Conservation (phyloP, 2,888 invertebrate genomes). For the Philaethria dido region DNA sequence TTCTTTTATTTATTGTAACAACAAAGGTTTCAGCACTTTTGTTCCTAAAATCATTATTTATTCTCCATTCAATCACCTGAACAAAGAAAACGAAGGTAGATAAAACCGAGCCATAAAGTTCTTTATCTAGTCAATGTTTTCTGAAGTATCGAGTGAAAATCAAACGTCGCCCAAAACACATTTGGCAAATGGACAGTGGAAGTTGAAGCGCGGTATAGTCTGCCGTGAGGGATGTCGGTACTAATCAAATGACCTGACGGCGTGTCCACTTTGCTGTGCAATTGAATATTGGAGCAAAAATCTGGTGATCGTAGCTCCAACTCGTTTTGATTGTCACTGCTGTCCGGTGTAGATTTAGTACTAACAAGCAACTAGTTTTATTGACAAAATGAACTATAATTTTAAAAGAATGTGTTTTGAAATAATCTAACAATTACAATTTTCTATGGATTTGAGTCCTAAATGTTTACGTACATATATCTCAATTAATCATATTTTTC, state of each 20-base stretch:
- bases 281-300: slow-evolving; percentile 47
- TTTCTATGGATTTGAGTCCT: no score
- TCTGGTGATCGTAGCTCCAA: slow-evolving; percentile 30
- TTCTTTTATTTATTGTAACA: neutral
- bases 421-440: no score
- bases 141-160: slow-evolving; percentile 31
- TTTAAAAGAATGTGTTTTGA: neutral
- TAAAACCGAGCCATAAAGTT: slow-evolving; percentile 14
- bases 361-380: neutral
- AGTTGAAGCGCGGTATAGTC: slow-evolving; percentile 40
- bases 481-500: no score
- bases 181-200: slow-evolving; percentile 57
- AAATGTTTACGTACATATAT: no score
- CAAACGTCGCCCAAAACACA: slow-evolving; percentile 52
- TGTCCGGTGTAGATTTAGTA: neutral
- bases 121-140: slow-evolving; percentile 27
- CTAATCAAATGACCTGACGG: slow-evolving; percentile 56
- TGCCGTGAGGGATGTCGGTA: slow-evolving; percentile 40
- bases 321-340: slow-evolving; percentile 30
- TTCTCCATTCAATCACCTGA: slow-evolving; percentile 9
- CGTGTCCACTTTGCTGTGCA: slow-evolving; percentile 44
- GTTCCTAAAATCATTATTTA: slow-evolving; percentile 8
- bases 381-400: neutral
- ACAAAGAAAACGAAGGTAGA: slow-evolving; percentile 15
- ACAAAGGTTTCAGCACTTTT: slow-evolving; percentile 4